Evolutionary conservation across 2,888 invertebrate species (phyloP).

Genomic region (Eupithecia abbreviata): DNA sequence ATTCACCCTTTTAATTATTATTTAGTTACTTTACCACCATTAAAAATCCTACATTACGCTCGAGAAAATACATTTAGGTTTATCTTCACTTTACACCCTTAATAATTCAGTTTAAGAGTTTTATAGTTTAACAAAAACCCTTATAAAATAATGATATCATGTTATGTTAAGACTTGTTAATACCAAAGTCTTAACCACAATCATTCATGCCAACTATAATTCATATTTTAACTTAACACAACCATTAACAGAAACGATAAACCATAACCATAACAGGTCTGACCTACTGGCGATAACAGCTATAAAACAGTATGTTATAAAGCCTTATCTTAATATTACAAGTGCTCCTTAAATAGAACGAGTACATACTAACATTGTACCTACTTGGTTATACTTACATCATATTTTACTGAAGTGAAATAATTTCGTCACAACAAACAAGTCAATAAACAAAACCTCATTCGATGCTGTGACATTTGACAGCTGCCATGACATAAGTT

Average conservation of each 20-base stretch:
- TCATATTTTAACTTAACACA: slow-evolving; percentile 60
- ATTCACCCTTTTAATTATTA: neutral
- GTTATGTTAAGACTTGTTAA: neutral
- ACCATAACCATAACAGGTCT: slow-evolving; percentile 63
- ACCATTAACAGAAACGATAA: slow-evolving; percentile 61
- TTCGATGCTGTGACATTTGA: neutral
- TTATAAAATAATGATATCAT: neutral
- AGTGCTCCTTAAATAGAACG: slow-evolving; percentile 63
- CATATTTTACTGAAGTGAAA: slow-evolving; percentile 30
- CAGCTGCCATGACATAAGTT: neutral
- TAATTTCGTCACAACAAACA: slow-evolving; percentile 14
- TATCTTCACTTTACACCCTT: neutral
- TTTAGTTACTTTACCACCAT: neutral
- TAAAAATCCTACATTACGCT: neutral
- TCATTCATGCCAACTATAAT: slow-evolving; percentile 46
- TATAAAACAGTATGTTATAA: slow-evolving; percentile 66
- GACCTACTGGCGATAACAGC: slow-evolving; percentile 66
- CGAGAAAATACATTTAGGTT: neutral
- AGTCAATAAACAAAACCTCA: neutral
- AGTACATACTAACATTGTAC: slow-evolving; percentile 38
- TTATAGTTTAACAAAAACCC: neutral
- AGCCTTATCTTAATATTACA: slow-evolving; percentile 68
- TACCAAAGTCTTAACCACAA: neutral
- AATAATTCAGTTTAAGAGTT: neutral
- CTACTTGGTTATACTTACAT: slow-evolving; percentile 16